phyloP scores from a whole-genome alignment of 2,888 invertebrate genomes.

The Tipula lateralis region DNA sequence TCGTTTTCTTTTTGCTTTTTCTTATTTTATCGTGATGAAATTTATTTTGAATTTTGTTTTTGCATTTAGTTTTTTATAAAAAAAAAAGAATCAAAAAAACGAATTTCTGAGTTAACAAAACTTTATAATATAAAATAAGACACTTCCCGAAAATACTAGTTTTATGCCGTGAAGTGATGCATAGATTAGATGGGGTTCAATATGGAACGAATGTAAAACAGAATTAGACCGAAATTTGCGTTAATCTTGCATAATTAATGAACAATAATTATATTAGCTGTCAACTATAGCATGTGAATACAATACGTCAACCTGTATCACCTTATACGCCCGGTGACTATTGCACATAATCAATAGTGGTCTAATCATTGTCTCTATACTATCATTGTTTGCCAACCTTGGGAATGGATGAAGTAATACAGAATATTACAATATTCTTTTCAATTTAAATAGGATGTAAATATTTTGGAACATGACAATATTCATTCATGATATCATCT shows the following conservation, averaged over 20 bases:
- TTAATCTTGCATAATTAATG: not conserved
- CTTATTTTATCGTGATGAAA: constrained; percentile 3
- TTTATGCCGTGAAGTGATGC: not conserved
- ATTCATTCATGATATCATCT: not conserved
- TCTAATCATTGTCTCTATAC: not conserved
- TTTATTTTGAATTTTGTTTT: not conserved
- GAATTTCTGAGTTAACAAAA: not conserved
- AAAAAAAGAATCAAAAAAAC: not conserved
- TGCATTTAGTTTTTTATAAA: not conserved
- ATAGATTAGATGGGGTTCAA: not conserved
- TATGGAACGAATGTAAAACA: not conserved
- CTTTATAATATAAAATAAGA: not conserved
- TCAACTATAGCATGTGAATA: not conserved
- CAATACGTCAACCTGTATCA: not conserved
- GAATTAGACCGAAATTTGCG: not conserved
- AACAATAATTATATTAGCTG: not conserved
- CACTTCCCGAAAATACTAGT: not conserved
- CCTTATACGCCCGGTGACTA: not conserved
- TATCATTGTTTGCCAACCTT: not conserved
- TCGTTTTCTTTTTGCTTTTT: constrained; percentile 26
- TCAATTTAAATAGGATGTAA: not conserved
- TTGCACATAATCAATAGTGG: not conserved
- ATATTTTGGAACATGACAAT: not conserved
- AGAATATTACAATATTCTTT: not conserved
- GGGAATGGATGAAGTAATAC: not conserved